Evolutionary conservation across 2,888 invertebrate genomes (phyloP), one percentile per base, ranked within the genome.

Genomic region (Ochropleura plecta): DNA sequence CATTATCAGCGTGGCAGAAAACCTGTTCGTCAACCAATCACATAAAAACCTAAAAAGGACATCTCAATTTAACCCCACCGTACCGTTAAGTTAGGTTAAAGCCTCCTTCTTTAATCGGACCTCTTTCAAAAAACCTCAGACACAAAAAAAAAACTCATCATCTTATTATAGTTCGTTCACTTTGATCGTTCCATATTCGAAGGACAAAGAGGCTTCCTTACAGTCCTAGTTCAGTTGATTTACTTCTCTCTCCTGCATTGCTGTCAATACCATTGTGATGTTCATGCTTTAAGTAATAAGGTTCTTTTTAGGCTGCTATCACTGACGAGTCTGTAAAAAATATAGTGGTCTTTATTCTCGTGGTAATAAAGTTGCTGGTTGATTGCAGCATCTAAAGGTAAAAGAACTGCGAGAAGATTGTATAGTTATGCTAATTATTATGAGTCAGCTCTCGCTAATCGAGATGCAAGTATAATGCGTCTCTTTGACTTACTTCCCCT

Each of bases 401-500:
- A 62, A 44, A 44, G 44, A 4, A 8, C 4, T 44, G n/a, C 8
- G 44, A 62, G n/a, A 20, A 14, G 62, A 62, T 44, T 44, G 76
- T 80, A 81, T 86, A 71, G 79, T 77, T 83, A 83, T 81, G 83
- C 73, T 86, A 85, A 86, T 85, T 88, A 87, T 77, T 71, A 73
- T 86, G 88, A 83, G 76, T 86, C 86, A 85, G 48, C 70, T 18
- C 66, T 51, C 63, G 82, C 79, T 87, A 84, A 86, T 87, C 87
- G 86, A 84, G 86, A 87, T 84, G 86, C 82, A 84, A 87, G 84
- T 73, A 81, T 75, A 84, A 88, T 88, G 75, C 72, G 63, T 90
- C 91, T 90, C 93, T 93, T 93, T 93, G 92, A 91, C 93, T 92
- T 90, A 89, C 86, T 90, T 90, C 87, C 88, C 88, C 92, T 93